Evolutionary conservation across 1,140 invertebrate species (phyloP).

Genomic region (Rhopalosiphum maidis): DNA sequence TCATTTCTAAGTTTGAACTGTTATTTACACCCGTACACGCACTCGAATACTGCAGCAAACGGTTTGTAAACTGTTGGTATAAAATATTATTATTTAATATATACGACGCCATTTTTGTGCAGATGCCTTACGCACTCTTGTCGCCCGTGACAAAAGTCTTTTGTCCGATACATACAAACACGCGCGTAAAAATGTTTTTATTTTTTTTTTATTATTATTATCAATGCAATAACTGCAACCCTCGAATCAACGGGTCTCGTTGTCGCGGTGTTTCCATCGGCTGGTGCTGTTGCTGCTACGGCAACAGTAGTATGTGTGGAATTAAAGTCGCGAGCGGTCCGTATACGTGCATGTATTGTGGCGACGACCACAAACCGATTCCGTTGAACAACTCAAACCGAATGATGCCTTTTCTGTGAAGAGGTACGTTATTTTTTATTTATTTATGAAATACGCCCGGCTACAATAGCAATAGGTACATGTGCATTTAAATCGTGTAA

Average conservation of each 20-base stretch:
- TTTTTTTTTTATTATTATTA: conserved; percentile 2
- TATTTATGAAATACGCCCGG: background rate
- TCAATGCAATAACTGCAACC: background rate
- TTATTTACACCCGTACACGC: background rate
- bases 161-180: conserved; percentile 8
- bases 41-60: background rate
- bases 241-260: background rate
- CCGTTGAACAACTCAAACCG: conserved; percentile 1
- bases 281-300: background rate
- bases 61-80: background rate
- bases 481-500: background rate
- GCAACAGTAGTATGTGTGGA: background rate
- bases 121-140: conserved; percentile 11
- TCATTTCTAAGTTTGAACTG: background rate
- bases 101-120: conserved; percentile 38
- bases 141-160: conserved; percentile 31
- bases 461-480: background rate
- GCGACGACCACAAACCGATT: background rate
- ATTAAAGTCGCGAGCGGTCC: background rate
- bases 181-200: background rate
- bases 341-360: background rate
- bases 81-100: conserved; percentile 3
- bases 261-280: background rate
- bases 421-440: background rate
- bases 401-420: background rate